These are phyloP conservation scores for Brotula barbata DNA, from an alignment of 2,797 vertebrate genomes.

Conservation along the genomic window DNA sequence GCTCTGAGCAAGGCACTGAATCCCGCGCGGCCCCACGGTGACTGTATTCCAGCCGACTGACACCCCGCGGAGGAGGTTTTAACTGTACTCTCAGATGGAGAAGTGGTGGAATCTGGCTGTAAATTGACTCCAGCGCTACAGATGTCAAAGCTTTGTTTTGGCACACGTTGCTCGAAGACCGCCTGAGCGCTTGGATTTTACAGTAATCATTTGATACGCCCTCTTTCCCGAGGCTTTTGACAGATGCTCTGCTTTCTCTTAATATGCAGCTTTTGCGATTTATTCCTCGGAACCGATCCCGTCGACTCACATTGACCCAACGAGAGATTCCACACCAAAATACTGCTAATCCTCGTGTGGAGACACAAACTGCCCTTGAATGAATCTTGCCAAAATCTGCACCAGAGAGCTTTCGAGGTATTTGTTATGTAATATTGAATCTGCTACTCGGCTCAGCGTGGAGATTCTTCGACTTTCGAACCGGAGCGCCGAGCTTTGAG, in stretches of 20 bases:
- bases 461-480: conserved; percentile 37
- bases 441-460: conserved; percentile 28
- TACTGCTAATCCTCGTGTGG: not conserved
- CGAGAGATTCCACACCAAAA: conserved; percentile 7
- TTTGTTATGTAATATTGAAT: conserved; percentile 35
- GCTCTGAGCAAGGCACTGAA: conserved; percentile 9
- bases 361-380: conserved; percentile 1
- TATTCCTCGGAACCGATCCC: conserved; percentile 5
- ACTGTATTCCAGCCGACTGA: not conserved
- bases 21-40: not conserved
- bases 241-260: conserved; percentile 3
- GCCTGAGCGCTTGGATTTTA: conserved; percentile 19
- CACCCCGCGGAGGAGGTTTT: not conserved
- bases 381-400: conserved; percentile 19
- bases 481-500: conserved; percentile 43
- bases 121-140: conserved; percentile 4
- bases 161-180: conserved; percentile 2
- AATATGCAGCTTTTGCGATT: conserved; percentile 21
- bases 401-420: conserved; percentile 6
- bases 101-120: conserved; percentile 27
- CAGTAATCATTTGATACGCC: conserved; percentile 18
- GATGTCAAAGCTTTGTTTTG: conserved; percentile 18
- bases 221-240: conserved; percentile 5
- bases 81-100: conserved; percentile 10
- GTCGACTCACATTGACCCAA: not conserved